These are phyloP conservation scores for Protosalanx chinensis DNA, from an alignment of 2,797 vertebrate genomes.

Conservation along the genomic window DNA sequence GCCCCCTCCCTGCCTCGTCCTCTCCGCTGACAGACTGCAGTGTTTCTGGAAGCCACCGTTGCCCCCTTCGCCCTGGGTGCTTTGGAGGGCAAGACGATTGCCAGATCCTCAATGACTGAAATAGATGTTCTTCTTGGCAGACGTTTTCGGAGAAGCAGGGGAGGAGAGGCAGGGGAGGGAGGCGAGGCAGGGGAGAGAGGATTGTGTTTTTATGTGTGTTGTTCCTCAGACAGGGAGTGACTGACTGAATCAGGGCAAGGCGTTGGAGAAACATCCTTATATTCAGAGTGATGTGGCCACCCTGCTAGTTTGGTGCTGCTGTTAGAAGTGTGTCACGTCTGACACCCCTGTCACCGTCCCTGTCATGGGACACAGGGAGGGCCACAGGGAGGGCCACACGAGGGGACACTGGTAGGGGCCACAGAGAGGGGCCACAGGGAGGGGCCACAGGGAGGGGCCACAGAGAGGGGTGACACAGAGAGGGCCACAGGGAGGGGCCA, in stretches of 20 bases:
- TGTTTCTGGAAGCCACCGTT: no score
- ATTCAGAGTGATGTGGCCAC: no score
- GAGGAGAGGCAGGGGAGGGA: background rate
- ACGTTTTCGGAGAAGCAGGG: background rate
- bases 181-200: background rate
- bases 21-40: no score
- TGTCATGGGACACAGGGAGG: background rate
- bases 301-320: no score
- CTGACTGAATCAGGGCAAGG: slow-evolving; percentile 5
- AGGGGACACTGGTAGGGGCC: no score
- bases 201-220: background rate
- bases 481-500: no score
- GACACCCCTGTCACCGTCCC: no score
- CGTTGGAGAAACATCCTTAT: background rate
- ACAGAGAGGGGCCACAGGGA: no score
- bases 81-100: background rate
- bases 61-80: background rate
- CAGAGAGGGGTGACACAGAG: no score
- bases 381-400: no score
- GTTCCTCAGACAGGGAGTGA: background rate
- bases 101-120: background rate
- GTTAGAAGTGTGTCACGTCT: background rate
- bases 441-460: no score
- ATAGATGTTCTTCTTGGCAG: background rate
- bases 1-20: background rate